Base-by-base conservation (phyloP, 1,140 invertebrate species). In the Pachypsylla venusta region DNA sequence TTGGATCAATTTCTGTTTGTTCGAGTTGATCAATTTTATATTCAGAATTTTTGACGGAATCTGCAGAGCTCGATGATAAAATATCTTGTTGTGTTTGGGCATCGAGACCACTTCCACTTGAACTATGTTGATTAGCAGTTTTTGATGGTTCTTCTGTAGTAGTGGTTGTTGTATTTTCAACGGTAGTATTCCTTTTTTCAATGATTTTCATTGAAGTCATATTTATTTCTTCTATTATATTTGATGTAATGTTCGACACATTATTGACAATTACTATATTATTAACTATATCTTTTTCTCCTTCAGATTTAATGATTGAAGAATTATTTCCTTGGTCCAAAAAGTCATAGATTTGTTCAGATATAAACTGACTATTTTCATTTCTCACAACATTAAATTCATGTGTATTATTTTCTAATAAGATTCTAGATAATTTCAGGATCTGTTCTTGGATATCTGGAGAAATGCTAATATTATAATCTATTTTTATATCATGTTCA, bases 161-260 rank as follows among this genome's bases (percentile, higher is more conserved):
- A 27, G 40, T 39, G 22, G 25, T 30, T 27, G 54, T 57, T 24
- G 56, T 42, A 57, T 56, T 57, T 53, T 60, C 60, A 57, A 25
- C 27, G 42, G 56, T 56, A 26, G 53, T 27, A 25, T 30, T 25
- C 35, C 26, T 48, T 27, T 30, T 22, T 28, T 40, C 40, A 35
- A 48, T 3, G n/a, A 48, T n/a, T 5, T 48, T n/a, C 42, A n/a
- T 48, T 19, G n/a, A 4, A 48, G 42, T 19, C 42, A 48, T 3
- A 22, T 5, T 48, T 19, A 19, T n/a, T 10, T 48, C n/a, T n/a
- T 48, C n/a, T n/a, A n/a, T n/a, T n/a, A n/a, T n/a, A n/a, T n/a
- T n/a, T n/a, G n/a, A n/a, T n/a, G n/a, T n/a, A n/a, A n/a, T n/a
- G n/a, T n/a, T n/a, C n/a, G n/a, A n/a, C n/a, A n/a, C n/a, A n/a